Evolutionary conservation across 2,113 vertebrate genomes (phyloP).

Genomic region (Willisornis vidua): DNA sequence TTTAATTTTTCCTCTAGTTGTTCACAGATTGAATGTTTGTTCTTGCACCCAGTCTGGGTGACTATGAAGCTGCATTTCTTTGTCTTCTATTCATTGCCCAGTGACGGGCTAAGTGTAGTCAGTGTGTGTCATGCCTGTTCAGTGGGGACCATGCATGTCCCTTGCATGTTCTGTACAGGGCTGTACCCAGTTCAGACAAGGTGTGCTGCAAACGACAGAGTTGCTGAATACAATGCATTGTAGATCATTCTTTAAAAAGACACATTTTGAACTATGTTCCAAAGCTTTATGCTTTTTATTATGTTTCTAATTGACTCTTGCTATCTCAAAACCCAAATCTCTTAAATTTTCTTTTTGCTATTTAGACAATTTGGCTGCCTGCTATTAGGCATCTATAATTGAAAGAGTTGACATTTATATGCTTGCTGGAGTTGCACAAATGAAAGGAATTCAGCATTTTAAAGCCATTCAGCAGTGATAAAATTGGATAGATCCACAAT

Average conservation of each 20-base stretch:
- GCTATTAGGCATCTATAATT: slow-evolving; percentile 13
- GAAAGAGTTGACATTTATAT: slow-evolving; percentile 8
- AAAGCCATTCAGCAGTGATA: neutral
- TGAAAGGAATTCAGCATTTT: neutral
- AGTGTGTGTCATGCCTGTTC: neutral
- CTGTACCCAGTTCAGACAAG: neutral
- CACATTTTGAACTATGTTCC: neutral
- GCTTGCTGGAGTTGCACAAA: slow-evolving; percentile 4
- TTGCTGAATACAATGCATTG: neutral
- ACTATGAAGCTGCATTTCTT: neutral
- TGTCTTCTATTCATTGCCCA: neutral
- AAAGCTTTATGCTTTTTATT: slow-evolving; percentile 32
- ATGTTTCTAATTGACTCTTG: slow-evolving; percentile 3
- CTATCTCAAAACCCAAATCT: slow-evolving; percentile 19
- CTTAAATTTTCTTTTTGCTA: neutral
- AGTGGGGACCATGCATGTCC: neutral
- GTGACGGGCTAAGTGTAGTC: neutral
- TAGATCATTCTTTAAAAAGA: neutral
- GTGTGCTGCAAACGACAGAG: neutral
- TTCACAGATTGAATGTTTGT: neutral
- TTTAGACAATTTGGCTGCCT: slow-evolving; percentile 10
- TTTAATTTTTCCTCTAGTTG: neutral
- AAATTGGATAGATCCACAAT: neutral
- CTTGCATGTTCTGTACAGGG: neutral
- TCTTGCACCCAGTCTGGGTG: neutral